Base-by-base conservation (phyloP, 2,113 vertebrate species). In the Zosterops borbonicus region DNA sequence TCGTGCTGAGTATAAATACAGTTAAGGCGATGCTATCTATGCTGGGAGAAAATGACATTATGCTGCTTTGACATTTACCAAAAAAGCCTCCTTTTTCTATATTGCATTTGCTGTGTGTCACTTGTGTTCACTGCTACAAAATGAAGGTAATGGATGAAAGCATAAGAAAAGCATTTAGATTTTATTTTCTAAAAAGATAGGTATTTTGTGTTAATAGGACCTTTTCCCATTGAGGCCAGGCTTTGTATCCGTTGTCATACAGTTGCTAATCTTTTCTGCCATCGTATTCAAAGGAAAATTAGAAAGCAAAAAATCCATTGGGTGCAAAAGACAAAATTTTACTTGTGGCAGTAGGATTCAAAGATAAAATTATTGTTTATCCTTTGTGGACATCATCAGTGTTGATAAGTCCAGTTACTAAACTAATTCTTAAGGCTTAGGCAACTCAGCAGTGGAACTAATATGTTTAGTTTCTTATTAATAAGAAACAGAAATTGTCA, bases 31-130 rank as follows among this genome's bases (percentile, higher is more conserved):
- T 78, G 35, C 63, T 83, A 37, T 89, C 84, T 87, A 14, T 60
- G 46, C 76, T 87, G 52, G 71, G 65, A 83, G 74, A 79, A 89
- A 93, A 68, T 89, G 52, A 67, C 67, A 92, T 91, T 92, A 76
- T 88, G 67, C 49, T 93, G 49, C 73, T 86, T 49, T 96, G 96
- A 92, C 90, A 95, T 96, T 97, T 96, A 83, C 68, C 44, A 52
- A 83, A 89, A 83, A 44, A 28, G 4, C 1, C 20, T 59, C 27
- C 25, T 83, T 85, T 59, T 92, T 75, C 75, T 91, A 2, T 70
- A 86, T 78, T 94, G 23, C 41, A 55, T 95, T 96, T 96, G 15
- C 76, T 73, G 11, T 60, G 25, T 91, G 27, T 39, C 65, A 39
- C 47, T 90, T 88, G 24, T 71, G 21, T 50, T 90, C 35, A 37